phyloP scores from a whole-genome alignment of 2,797 vertebrate genomes.

The Sylvilagus floridanus region DNA sequence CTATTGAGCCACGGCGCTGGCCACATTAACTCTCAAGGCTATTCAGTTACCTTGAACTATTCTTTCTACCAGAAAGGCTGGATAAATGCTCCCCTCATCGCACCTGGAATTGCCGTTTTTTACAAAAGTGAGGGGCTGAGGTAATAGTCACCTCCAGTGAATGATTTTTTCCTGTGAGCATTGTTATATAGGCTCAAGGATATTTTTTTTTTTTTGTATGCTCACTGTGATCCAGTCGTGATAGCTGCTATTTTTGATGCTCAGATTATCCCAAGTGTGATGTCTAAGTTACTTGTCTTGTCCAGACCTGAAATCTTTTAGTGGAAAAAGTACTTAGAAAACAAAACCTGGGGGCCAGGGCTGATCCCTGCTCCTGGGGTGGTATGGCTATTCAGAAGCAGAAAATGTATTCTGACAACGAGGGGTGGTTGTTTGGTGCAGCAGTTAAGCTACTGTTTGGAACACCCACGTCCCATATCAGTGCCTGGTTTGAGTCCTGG shows the following conservation, averaged over 20 bases:
- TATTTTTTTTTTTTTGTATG: neutral
- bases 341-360: neutral
- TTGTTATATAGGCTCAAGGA: neutral
- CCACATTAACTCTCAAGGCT: neutral
- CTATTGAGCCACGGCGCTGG: too few species aligned
- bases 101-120: neutral
- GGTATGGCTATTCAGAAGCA: neutral
- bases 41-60: neutral
- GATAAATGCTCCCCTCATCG: neutral
- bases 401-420: neutral
- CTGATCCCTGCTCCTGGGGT: neutral
- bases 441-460: too few species aligned
- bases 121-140: neutral
- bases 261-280: neutral
- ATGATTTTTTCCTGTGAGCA: neutral
- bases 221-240: neutral
- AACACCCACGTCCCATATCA: too few species aligned
- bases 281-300: neutral
- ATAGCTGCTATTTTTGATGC: constrained; percentile 3
- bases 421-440: neutral
- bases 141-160: neutral
- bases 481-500: too few species aligned
- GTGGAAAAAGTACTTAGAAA: neutral
- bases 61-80: constrained; percentile 13
- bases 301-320: neutral